phyloP scores from a whole-genome alignment of 1,140 invertebrate genomes.

The Brachionus sp. region DNA sequence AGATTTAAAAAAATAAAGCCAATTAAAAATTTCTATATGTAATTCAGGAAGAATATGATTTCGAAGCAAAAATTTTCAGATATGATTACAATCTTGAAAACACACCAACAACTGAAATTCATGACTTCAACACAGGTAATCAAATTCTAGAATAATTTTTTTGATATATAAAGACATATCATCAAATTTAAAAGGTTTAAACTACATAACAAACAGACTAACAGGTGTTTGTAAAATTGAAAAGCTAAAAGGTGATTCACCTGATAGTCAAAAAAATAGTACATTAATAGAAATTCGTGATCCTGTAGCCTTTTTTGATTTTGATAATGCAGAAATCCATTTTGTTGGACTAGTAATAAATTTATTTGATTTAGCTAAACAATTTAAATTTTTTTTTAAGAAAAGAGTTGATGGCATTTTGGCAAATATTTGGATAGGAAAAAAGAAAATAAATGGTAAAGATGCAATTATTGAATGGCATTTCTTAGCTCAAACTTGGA shows the following conservation, averaged over 20 bases:
- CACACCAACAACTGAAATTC: neutral
- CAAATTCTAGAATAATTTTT: neutral
- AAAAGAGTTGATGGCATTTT: conserved; percentile 22
- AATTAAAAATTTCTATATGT: neutral
- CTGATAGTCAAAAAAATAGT: conserved; percentile 13
- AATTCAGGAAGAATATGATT: conserved; percentile 43
- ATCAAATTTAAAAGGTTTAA: conserved; percentile 12
- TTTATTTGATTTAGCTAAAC: neutral
- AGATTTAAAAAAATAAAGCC: neutral
- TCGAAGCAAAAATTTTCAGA: neutral
- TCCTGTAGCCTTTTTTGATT: conserved; percentile 15
- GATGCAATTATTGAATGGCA: conserved; percentile 3
- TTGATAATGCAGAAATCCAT: conserved; percentile 2
- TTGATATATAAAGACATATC: neutral
- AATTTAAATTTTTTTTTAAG: neutral
- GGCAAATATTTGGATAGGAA: conserved; percentile 34
- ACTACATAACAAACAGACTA: conserved; percentile 28
- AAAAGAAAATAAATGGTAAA: conserved; percentile 9
- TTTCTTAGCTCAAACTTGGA: conserved; percentile 18
- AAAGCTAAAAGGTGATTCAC: neutral
- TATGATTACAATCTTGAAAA: neutral
- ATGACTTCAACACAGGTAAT: conserved; percentile 28
- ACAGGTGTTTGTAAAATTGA: conserved; percentile 6
- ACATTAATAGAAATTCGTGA: neutral
- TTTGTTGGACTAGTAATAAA: neutral